Evolutionary conservation across 1,140 invertebrate species (phyloP).

Genomic region (Triops cancriformis): DNA sequence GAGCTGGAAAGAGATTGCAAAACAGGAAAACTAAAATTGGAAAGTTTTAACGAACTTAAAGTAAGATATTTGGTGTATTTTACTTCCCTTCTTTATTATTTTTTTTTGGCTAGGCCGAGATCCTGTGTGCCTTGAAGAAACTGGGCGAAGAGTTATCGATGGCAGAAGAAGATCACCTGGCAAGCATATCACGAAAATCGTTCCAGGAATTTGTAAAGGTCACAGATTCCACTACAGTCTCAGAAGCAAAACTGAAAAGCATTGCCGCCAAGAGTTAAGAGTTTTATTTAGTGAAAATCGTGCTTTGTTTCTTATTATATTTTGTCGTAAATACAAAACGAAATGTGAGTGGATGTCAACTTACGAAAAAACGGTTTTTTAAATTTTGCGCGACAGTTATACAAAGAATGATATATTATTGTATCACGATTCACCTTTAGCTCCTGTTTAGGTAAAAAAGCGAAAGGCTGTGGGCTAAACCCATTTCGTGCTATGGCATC

Average conservation of each 20-base stretch:
- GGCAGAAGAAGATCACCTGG: conserved; percentile 51
- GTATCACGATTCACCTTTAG: neutral
- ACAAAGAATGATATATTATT: too few relatives aligned
- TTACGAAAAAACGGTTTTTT: neutral
- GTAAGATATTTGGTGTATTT: neutral
- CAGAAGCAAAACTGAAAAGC: neutral
- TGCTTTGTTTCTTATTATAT: neutral
- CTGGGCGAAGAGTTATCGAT: conserved; percentile 53
- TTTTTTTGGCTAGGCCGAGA: conserved; percentile 47
- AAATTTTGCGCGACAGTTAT: neutral
- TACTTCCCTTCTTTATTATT: neutral
- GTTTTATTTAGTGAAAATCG: neutral
- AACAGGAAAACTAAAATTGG: conserved; percentile 43
- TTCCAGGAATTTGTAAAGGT: conserved; percentile 50
- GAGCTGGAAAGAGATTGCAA: conserved; percentile 48
- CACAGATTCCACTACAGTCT: conserved; percentile 33
- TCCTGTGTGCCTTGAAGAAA: conserved; percentile 58
- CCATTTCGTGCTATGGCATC: neutral
- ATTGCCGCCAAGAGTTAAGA: neutral
- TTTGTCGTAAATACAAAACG: too few relatives aligned
- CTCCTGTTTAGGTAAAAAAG: neutral
- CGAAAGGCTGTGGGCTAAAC: neutral
- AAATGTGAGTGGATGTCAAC: neutral
- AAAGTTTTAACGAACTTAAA: conserved; percentile 35
- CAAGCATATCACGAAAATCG: conserved; percentile 44